Evolutionary conservation across 2,888 invertebrate species (phyloP).

Genomic region (Drepanosiphum platanoidis): DNA sequence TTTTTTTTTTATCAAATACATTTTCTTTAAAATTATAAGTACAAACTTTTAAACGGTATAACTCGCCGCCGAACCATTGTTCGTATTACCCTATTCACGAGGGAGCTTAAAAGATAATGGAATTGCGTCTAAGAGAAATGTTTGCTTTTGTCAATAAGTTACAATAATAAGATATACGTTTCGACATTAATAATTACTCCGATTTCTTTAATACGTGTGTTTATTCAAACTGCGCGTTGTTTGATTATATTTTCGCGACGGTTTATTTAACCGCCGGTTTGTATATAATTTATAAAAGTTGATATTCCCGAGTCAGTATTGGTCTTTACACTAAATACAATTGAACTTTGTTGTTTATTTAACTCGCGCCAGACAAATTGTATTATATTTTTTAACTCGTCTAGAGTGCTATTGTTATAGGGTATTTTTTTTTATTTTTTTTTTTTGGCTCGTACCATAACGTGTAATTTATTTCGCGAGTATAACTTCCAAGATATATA

Average conservation of each 20-base stretch:
- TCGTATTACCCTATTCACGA: not conserved
- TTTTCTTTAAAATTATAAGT: not conserved
- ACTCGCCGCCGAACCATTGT: not conserved
- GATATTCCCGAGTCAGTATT: conserved; percentile 1
- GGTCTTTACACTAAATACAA: conserved; percentile 33
- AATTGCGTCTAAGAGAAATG: not conserved
- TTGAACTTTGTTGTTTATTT: conserved; percentile 35
- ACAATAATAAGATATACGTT: not conserved
- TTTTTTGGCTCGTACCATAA: conserved; percentile 26
- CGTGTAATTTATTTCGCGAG: conserved; percentile 17
- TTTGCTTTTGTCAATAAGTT: conserved; percentile 6
- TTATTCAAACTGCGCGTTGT: conserved; percentile 2
- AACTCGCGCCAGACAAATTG: conserved; percentile 31
- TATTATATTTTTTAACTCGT: conserved; percentile 33
- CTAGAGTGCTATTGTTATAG: conserved; percentile 16
- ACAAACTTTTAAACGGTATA: conserved; percentile 4
- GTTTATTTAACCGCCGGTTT: conserved; percentile 3
- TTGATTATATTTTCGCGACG: conserved; percentile 1
- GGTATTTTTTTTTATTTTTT: conserved; percentile 16
- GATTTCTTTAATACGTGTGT: not conserved
- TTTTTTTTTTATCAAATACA: not conserved
- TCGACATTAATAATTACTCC: not conserved
- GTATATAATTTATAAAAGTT: conserved; percentile 1
- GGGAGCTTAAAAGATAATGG: not conserved
- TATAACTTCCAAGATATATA: conserved; percentile 33